These are phyloP conservation scores for Limnephilus marmoratus DNA, from an alignment of 2,888 invertebrate genomes.

Conservation along the genomic window DNA sequence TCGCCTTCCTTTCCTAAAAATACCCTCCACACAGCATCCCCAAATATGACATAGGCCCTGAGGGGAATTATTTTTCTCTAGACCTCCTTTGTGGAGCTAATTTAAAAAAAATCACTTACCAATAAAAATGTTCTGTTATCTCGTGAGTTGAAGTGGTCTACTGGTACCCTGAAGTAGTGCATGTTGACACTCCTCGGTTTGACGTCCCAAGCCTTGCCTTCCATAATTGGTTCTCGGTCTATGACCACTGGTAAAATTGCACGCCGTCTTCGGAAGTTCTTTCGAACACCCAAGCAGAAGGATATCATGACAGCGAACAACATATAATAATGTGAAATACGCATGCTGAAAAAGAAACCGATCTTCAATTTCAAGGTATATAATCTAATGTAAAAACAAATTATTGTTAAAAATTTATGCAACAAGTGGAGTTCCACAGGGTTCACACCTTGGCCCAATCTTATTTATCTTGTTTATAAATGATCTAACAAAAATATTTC, in stretches of 20 bases:
- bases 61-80: too few species aligned
- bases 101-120: neutral
- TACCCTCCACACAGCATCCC: too few species aligned
- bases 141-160: neutral
- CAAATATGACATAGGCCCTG: too few species aligned
- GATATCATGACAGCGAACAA: neutral
- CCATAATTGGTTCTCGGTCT: neutral
- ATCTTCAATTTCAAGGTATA: neutral
- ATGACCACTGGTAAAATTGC: neutral
- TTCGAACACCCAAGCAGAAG: neutral
- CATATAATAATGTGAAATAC: neutral
- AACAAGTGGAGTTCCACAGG: too few species aligned
- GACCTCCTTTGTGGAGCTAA: too few species aligned
- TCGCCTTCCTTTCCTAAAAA: too few species aligned
- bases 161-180: neutral
- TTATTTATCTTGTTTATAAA: too few species aligned
- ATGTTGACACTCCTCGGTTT: neutral
- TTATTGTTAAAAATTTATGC: too few species aligned
- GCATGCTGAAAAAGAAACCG: neutral
- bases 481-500: too few species aligned
- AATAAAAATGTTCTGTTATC: neutral
- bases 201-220: neutral
- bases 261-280: neutral
- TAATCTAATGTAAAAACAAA: too few species aligned
- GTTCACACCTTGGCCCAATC: too few species aligned